Percentiles rank a stretch among this genome's conserved stretches.
phyloP scores from a whole-genome alignment of 1,140 invertebrate genomes.

The Lerema accius region DNA sequence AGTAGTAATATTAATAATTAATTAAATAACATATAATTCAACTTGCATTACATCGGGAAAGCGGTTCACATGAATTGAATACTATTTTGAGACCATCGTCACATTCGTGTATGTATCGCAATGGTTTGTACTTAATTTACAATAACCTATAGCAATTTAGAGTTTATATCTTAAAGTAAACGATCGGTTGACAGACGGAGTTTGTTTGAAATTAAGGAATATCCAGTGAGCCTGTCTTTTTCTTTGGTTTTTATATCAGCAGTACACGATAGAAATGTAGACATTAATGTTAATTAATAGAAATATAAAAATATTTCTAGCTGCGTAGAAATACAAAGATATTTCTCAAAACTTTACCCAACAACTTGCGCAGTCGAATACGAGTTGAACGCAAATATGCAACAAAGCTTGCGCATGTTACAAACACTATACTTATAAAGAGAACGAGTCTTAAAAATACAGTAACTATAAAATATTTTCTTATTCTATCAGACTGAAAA shows the following conservation, averaged over 20 bases:
- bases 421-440: slow-evolving; percentile 18
- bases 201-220: slow-evolving; percentile 11
- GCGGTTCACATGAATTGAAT: not conserved
- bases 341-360: slow-evolving; percentile 8
- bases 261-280: slow-evolving; percentile 14
- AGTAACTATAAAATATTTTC: not conserved
- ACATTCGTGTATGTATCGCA: slow-evolving; percentile 4
- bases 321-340: slow-evolving; percentile 2
- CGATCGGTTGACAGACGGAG: slow-evolving; percentile 6
- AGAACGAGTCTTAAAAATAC: slow-evolving; percentile 24
- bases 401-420: slow-evolving; percentile 7
- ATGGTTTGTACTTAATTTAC: slow-evolving; percentile 26
- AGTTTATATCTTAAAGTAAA: slow-evolving; percentile 15
- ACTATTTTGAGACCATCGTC: slow-evolving; percentile 1
- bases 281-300: slow-evolving; percentile 10
- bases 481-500: slow-evolving; percentile 26
- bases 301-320: slow-evolving; percentile 10
- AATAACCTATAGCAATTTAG: slow-evolving; percentile 21
- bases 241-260: slow-evolving; percentile 31
- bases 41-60: not conserved
- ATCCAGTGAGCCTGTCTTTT: slow-evolving; percentile 22
- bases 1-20: slow-evolving; percentile 2
- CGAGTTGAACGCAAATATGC: not conserved
- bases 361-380: slow-evolving; percentile 9
- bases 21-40: slow-evolving; percentile 2